Percentiles rank a stretch among this genome's conserved stretches.
Evolutionary conservation across 2,113 vertebrate genomes (phyloP).

Genomic region (Pygoscelis antarcticus): DNA sequence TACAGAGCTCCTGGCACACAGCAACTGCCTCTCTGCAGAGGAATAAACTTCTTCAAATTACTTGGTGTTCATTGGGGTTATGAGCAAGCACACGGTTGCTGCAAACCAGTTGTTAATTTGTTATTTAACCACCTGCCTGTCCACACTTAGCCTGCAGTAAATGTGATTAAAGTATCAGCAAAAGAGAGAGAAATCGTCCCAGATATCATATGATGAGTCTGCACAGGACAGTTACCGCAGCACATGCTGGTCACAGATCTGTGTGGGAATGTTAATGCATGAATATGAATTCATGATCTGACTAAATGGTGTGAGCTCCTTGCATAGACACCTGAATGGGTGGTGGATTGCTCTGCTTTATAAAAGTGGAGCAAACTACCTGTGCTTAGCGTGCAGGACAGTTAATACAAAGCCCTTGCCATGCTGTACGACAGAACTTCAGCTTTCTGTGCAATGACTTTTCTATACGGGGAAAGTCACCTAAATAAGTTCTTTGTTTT

Average conservation of each 20-base stretch:
- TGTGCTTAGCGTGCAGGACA: accelerated
- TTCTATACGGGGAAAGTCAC: not conserved
- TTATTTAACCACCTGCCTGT: not conserved
- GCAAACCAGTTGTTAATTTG: not conserved
- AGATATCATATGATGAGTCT: not conserved
- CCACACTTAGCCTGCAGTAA: not conserved
- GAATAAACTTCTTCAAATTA: not conserved
- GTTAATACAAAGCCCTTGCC: not conserved
- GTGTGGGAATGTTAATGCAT: not conserved
- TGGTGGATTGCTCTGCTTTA: not conserved
- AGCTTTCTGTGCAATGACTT: not conserved
- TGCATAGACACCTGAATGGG: not conserved
- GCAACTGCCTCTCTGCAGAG: not conserved
- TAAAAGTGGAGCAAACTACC: not conserved
- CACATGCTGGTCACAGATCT: not conserved
- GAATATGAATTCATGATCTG: not conserved
- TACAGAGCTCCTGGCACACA: too few species aligned
- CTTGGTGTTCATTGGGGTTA: not conserved
- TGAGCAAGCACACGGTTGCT: not conserved
- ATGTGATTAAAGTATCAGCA: not conserved
- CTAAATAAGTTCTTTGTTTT: not conserved
- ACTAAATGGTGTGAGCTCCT: not conserved
- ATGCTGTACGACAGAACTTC: not conserved
- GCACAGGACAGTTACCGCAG: not conserved
- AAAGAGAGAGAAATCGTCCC: not conserved